Evolutionary conservation across 2,888 invertebrate species (phyloP), one percentile per base, ranked within the genome.

Genomic region (Drosophila eohydei): DNA sequence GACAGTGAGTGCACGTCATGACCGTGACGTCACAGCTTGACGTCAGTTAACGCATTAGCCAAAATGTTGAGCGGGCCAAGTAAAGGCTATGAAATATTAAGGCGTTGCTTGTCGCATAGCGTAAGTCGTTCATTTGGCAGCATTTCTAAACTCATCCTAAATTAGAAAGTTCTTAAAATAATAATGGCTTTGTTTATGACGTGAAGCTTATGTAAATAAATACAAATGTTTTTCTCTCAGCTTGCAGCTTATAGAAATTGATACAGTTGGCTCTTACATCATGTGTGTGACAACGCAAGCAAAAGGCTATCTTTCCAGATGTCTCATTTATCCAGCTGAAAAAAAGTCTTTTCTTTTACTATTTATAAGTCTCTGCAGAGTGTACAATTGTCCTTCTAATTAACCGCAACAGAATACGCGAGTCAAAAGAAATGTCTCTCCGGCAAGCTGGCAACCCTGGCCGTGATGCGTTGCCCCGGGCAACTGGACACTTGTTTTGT

Each of bases 1-100:
- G 57, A 41, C 73, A 72, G 63, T 65, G 48, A 9, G 54, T 38
- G 58, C 40, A 84, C 89, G 89, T 89, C 88, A 89, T 38, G 65
- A 67, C 80, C 40, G 48, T 88, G 87, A 83, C 84, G 83, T 88
- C 86, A 88, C 61, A 40, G 14, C 21, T 60, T 88, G 87, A 90
- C 90, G 90, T 88, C 89, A 86, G 80, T 34, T 50, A 63, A 41
- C 70, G 60, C 70, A 65, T 62, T 70, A 66, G 68, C 71, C 67
- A 65, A 65, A 61, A 60, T 36, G 48, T 55, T 32, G 34, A 54
- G 44, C 43, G 44, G 46, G 58, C 48, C 28, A 64, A 58, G 59
- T 30, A 59, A 56, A 67, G 48, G 56, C 73, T 21, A 43, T 30
- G 61, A 61, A 72, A 66, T 75, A 61, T 46, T 58, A 43, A 51